Conservation (phyloP, 2,888 invertebrate genomes). For the Euzetes globulus region DNA sequence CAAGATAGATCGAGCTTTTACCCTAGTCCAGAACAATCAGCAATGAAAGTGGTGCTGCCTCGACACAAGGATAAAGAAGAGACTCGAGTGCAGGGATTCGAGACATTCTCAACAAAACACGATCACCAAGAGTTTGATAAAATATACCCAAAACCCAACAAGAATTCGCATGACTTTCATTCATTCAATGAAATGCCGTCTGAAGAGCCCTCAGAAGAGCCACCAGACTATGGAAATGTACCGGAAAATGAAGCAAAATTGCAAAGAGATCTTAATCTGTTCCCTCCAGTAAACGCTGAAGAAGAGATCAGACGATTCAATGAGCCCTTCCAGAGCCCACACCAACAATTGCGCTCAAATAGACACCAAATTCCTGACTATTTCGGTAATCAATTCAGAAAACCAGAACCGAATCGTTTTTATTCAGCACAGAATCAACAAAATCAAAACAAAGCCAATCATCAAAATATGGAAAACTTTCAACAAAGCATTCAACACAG, state of each 20-base stretch:
- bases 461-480: neutral
- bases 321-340: neutral
- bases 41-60: neutral
- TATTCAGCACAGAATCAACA: neutral
- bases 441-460: slow-evolving; percentile 24
- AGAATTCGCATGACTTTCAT: neutral
- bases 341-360: neutral
- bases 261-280: neutral
- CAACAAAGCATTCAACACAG: neutral
- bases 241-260: neutral
- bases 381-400: neutral
- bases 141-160: neutral
- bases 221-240: neutral
- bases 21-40: neutral
- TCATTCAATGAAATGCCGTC: neutral
- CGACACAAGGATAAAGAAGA: neutral
- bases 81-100: neutral
- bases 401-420: neutral
- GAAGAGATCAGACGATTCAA: neutral
- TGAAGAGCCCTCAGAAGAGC: neutral
- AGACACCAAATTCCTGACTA: neutral
- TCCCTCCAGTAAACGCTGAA: neutral
- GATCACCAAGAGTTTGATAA: neutral
- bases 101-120: neutral
- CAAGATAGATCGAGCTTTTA: neutral